Evolutionary conservation across 1,140 invertebrate species (phyloP).

Genomic region (Zeugodacus cucurbitae): DNA sequence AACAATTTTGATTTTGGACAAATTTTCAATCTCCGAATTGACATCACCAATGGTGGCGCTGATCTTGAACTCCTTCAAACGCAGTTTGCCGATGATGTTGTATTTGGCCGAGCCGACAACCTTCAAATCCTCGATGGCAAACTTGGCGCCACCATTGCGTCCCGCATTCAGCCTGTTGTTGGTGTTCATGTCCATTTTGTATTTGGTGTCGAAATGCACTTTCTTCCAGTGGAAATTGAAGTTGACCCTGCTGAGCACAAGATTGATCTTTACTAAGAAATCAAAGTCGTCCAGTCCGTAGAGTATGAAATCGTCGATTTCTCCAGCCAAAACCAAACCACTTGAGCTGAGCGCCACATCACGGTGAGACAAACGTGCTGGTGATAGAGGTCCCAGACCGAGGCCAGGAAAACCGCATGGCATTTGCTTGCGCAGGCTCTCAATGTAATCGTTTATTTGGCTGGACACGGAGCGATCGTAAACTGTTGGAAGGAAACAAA

Average conservation of each 20-base stretch:
- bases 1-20: constrained; percentile 55
- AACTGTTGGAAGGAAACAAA: constrained; percentile 42
- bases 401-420: constrained; percentile 49
- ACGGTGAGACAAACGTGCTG: constrained; percentile 45
- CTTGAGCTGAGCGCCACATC: constrained; percentile 47
- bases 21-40: constrained; percentile 56
- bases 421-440: constrained; percentile 49
- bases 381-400: constrained; percentile 57
- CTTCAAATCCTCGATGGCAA: constrained; percentile 55
- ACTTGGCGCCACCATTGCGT: constrained; percentile 53
- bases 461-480: constrained; percentile 53
- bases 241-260: constrained; percentile 45
- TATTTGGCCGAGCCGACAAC: constrained; percentile 52
- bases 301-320: constrained; percentile 48
- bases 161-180: constrained; percentile 47
- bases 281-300: constrained; percentile 56
- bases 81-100: constrained; percentile 47
- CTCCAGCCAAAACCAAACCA: constrained; percentile 46
- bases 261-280: constrained; percentile 45
- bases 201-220: constrained; percentile 53
- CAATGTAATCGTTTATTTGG: constrained; percentile 47
- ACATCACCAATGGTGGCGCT: constrained; percentile 53
- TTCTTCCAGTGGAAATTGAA: constrained; percentile 50
- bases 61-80: constrained; percentile 51
- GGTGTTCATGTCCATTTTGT: constrained; percentile 44